These are phyloP conservation scores for Aplysina aerophoba DNA, from an alignment of 37 sponge, comb jelly and placozoan species.

Conservation along the genomic window DNA sequence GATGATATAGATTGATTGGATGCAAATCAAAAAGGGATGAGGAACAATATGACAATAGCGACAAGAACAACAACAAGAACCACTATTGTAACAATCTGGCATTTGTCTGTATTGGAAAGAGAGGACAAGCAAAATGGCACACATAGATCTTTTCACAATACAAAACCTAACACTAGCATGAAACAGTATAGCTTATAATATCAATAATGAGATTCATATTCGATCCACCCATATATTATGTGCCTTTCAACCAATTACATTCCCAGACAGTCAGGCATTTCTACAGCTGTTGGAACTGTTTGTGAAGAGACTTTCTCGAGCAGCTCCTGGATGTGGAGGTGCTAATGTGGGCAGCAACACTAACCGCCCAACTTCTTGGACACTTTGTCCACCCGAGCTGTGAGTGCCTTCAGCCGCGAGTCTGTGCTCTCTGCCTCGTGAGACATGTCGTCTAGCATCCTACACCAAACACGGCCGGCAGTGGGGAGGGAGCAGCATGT, in stretches of 20 bases:
- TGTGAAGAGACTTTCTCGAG: too few species aligned
- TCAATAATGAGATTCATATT: too few species aligned
- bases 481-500: too few species aligned
- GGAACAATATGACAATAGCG: conserved; percentile 67
- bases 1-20: neutral
- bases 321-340: neutral
- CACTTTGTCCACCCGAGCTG: conserved; percentile 69
- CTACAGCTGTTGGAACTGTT: too few species aligned
- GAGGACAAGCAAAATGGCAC: too few species aligned
- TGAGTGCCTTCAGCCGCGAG: conserved; percentile 71
- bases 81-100: conserved; percentile 71
- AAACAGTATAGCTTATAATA: too few species aligned
- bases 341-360: conserved; percentile 1
- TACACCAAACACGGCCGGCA: neutral
- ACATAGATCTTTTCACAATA: too few species aligned
- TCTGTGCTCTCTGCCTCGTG: conserved; percentile 82
- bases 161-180: too few species aligned
- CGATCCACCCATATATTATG: too few species aligned
- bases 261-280: too few species aligned
- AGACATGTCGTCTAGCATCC: conserved; percentile 86
- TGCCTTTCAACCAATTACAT: too few species aligned
- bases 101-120: conserved; percentile 63
- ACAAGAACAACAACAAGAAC: conserved; percentile 66
- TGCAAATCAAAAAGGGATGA: conserved; percentile 56
- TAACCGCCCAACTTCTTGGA: conserved; percentile 76